phyloP scores from a whole-genome alignment of 2,888 invertebrate species.

The Incurvaria masculella region DNA sequence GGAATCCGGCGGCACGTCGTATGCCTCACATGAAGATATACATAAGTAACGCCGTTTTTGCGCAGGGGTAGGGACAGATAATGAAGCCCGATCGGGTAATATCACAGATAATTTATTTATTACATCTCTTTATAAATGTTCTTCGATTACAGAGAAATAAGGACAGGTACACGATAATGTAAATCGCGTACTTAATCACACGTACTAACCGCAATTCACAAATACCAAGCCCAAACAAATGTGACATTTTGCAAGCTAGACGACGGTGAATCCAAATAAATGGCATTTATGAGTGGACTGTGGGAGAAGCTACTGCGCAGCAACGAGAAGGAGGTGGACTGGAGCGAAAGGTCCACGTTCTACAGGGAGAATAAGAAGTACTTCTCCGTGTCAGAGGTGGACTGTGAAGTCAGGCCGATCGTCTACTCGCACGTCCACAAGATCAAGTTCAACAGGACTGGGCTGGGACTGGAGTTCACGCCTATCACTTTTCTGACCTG shows the following conservation, averaged over 20 bases:
- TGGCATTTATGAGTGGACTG: slow-evolving; percentile 50
- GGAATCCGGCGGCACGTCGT: too few species aligned
- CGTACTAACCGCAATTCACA: too few species aligned
- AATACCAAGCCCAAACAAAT: too few species aligned
- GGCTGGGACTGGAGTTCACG: slow-evolving; percentile 52
- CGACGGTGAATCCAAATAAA: slow-evolving; percentile 27
- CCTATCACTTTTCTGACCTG: slow-evolving; percentile 60
- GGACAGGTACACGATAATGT: too few species aligned
- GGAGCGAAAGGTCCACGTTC: slow-evolving; percentile 46
- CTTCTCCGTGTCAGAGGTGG: slow-evolving; percentile 64
- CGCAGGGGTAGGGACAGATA: too few species aligned
- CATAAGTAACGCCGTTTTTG: too few species aligned
- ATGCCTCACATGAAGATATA: too few species aligned
- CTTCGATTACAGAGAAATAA: too few species aligned
- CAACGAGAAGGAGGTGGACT: slow-evolving; percentile 36
- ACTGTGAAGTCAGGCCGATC: slow-evolving; percentile 58
- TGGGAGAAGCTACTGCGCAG: slow-evolving; percentile 49
- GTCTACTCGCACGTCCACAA: slow-evolving; percentile 56
- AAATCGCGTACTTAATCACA: too few species aligned
- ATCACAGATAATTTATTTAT: too few species aligned
- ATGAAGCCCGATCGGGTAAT: too few species aligned
- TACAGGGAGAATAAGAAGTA: slow-evolving; percentile 55
- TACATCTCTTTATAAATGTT: too few species aligned
- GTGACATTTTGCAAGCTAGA: neutral
- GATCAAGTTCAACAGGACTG: slow-evolving; percentile 42